Conservation (phyloP, 2,113 vertebrate species). For the Elephas maximus region DNA sequence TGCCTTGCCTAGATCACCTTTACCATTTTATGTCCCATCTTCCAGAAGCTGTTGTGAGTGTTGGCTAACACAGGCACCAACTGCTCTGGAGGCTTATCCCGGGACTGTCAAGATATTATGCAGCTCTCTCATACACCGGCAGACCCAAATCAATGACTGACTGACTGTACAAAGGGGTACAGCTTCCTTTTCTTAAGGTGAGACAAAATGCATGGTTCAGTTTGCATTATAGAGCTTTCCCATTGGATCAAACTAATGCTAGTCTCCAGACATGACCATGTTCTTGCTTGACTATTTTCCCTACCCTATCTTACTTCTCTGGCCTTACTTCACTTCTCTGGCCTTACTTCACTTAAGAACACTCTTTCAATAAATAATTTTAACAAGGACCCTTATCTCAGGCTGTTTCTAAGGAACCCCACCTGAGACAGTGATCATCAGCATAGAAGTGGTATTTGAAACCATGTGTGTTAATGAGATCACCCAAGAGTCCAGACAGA, state of each 20-base stretch:
- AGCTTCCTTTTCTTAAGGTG: neutral
- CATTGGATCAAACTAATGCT: neutral
- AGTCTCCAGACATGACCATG: neutral
- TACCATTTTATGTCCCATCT: neutral
- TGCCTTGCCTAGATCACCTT: neutral
- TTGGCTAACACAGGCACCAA: neutral
- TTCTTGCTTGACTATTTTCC: neutral
- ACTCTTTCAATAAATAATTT: neutral
- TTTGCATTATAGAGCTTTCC: neutral
- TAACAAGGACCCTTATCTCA: neutral
- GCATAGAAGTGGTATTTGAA: neutral
- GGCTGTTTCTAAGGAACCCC: neutral
- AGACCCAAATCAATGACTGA: neutral
- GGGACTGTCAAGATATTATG: neutral
- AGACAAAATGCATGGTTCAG: no score
- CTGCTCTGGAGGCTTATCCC: neutral
- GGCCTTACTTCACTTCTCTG: neutral
- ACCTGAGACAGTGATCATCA: neutral
- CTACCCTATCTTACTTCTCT: neutral
- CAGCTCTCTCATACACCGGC: no score
- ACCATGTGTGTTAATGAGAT: neutral
- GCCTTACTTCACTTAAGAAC: neutral
- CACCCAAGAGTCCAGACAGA: no score
- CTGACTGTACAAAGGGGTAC: fast-evolving
- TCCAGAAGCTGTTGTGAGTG: neutral